Conservation (phyloP, 30 jellyfish, hydroid and myxozoan genomes). For the Hydractinia symbiolongicarpus region DNA sequence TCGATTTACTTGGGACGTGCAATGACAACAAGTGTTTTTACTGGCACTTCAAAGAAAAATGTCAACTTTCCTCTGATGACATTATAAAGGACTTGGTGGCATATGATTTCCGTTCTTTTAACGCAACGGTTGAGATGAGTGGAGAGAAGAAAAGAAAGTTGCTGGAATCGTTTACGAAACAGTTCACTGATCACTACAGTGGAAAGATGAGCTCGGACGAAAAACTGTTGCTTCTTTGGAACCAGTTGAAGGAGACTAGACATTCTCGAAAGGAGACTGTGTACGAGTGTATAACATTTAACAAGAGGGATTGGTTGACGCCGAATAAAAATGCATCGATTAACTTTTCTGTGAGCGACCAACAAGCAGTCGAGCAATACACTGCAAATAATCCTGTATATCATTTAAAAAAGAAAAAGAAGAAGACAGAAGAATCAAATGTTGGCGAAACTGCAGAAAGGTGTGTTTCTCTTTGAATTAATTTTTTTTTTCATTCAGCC, state of each 20-base stretch:
- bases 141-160: conserved; percentile 19
- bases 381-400: not conserved
- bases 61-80: conserved; percentile 42
- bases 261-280: conserved; percentile 18
- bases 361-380: conserved; percentile 1
- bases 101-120: conserved; percentile 46
- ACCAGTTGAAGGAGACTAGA: conserved; percentile 29
- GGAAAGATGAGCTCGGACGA: conserved; percentile 42
- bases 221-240: conserved; percentile 45
- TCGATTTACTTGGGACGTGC: conserved; percentile 76
- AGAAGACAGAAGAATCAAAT: not conserved
- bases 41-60: conserved; percentile 48
- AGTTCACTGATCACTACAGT: conserved; percentile 33
- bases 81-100: conserved; percentile 42
- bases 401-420: not conserved
- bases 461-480: not conserved
- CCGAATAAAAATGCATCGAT: not conserved
- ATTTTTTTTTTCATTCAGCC: no score
- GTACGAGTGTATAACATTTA: conserved; percentile 13
- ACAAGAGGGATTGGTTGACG: conserved; percentile 20
- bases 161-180: conserved; percentile 25
- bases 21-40: conserved; percentile 47
- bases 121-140: conserved; percentile 25
- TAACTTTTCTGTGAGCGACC: not conserved
- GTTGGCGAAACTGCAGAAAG: conserved; percentile 4